phyloP scores from a whole-genome alignment of 1,140 invertebrate genomes.

The Tigriopus japonicus region DNA sequence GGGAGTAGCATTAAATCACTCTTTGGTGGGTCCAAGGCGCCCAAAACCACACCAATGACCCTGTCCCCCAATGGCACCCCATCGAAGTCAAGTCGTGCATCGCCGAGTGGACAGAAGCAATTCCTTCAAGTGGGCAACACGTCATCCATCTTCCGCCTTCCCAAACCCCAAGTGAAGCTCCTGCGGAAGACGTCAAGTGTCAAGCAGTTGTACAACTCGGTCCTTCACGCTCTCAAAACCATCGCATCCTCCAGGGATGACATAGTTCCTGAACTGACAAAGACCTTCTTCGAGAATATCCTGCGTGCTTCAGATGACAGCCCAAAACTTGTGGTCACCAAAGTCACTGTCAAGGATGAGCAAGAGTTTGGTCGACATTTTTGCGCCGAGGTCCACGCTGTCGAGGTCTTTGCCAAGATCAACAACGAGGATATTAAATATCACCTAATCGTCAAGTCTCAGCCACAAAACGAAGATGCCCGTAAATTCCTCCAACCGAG shows the following conservation, averaged over 20 bases:
- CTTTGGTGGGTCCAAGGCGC: too few species aligned
- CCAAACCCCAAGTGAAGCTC: slow-evolving; percentile 14
- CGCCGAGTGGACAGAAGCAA: not conserved
- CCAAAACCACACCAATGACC: too few species aligned
- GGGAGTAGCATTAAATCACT: too few species aligned
- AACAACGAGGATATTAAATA: slow-evolving; percentile 8
- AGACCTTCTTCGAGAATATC: slow-evolving; percentile 14
- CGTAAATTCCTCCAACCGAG: slow-evolving; percentile 11
- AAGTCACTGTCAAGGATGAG: slow-evolving; percentile 11
- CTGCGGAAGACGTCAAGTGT: slow-evolving; percentile 12
- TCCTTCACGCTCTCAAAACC: slow-evolving; percentile 12
- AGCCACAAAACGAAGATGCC: slow-evolving; percentile 12
- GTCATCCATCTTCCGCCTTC: slow-evolving; percentile 1
- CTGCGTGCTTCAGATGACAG: slow-evolving; percentile 7
- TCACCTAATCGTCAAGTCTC: slow-evolving; percentile 7
- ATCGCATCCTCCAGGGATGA: slow-evolving; percentile 6
- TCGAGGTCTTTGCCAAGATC: slow-evolving; percentile 11
- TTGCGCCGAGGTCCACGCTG: slow-evolving; percentile 14
- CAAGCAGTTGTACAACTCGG: slow-evolving; percentile 6
- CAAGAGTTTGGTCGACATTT: slow-evolving; percentile 15
- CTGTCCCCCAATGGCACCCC: too few species aligned
- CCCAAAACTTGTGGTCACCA: slow-evolving; percentile 11
- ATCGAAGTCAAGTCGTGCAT: too few species aligned
- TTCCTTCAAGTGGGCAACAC: slow-evolving; percentile 8
- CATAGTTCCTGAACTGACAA: slow-evolving; percentile 13